Base-by-base conservation (phyloP, 2,113 vertebrate species). In the Otolemur garnettii region DNA sequence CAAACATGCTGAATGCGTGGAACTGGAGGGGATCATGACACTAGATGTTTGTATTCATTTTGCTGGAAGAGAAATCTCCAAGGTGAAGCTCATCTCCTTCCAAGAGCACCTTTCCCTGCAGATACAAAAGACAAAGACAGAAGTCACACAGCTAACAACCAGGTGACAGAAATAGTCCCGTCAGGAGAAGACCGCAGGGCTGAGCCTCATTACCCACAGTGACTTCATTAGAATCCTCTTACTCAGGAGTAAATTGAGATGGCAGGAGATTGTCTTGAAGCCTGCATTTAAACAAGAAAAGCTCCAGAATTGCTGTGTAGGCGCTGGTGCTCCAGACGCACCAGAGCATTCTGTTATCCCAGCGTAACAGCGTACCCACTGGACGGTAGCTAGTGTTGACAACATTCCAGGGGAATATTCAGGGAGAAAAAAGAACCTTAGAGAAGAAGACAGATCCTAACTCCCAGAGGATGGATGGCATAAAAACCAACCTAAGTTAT, bases 1-100 rank as follows among this genome's bases (percentile, higher is more conserved):
- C 35, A 84, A 94, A 97, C 69, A 26, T 60, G 96, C 96, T 97
- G 96, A 97, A 97, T 95, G 30, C 13, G 80, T 12, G 69, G 72
- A 97, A 96, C 24, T 8, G 60, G 84, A 90, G 85, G 89, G 83
- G 89, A 57, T 97, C 50, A 0, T 5, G 69, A 92, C 91, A 90
- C 28, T 7, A 80, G 30, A 83, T 91, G 91, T 85, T 97, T 97
- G 84, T 97, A 66, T 95, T 96, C 97, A 92, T 98, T 98, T 98
- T 50, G 7, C 96, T 87, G 78, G 55, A 53, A 66, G 53, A 92
- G 45, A 80, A 96, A 87, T 83, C 22, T 5, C 79, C 96, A 97
- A 97, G 94, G 93, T 97, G 96, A 98, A 85, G 62, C 28, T 96
- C 92, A 96, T 84, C 96, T 97, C 94, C 62, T 95, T 96, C 68